A percentile compares a stretch with the other conserved stretches of the same genome.
Conservation (phyloP, 2,113 vertebrate species). For the Todiramphus chloris region DNA sequence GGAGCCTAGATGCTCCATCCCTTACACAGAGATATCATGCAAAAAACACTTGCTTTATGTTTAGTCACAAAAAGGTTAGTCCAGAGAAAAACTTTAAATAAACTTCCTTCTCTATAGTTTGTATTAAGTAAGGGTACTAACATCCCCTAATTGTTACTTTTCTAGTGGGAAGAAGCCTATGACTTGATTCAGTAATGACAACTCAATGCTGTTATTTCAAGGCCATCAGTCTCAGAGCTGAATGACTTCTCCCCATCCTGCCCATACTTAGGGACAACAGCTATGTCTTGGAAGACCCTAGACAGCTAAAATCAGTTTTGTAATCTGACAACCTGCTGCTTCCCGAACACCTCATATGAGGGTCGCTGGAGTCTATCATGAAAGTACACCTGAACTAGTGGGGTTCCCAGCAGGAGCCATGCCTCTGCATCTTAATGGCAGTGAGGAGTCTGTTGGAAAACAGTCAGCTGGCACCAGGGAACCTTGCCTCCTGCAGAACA, state of each 20-base stretch:
- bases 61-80: background rate
- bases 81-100: background rate
- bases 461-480: background rate
- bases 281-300: background rate
- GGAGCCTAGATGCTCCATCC: background rate
- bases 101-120: background rate
- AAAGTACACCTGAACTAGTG: background rate
- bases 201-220: background rate
- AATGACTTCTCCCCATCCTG: background rate
- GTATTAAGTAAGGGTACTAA: background rate
- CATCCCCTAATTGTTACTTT: background rate
- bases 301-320: background rate
- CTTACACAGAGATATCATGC: background rate
- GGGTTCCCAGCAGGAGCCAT: background rate
- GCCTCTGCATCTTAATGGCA: background rate
- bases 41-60: background rate
- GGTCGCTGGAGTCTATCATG: accelerated
- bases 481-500: background rate
- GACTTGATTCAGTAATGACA: background rate
- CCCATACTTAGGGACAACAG: background rate
- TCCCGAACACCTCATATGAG: background rate
- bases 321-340: background rate
- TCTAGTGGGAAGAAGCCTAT: background rate
- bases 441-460: background rate
- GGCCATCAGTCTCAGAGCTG: background rate